Conservation (phyloP, 1,140 invertebrate genomes). For the Atopsyche davidsoni region DNA sequence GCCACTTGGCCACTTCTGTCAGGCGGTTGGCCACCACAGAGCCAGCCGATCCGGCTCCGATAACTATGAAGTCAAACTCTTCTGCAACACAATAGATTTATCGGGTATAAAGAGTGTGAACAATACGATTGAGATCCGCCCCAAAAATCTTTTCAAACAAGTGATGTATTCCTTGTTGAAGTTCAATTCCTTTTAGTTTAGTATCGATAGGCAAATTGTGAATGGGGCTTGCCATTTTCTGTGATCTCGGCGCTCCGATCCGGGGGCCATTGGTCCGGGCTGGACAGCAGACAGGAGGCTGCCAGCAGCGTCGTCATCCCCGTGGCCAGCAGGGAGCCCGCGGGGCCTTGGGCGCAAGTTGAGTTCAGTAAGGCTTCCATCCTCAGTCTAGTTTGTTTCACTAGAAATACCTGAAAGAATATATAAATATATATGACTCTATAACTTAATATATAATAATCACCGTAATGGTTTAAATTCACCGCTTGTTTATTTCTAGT, state of each 20-base stretch:
- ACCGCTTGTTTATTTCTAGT: too few species aligned
- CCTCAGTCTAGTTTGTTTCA: too few species aligned
- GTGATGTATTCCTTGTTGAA: not conserved
- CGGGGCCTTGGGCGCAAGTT: slow-evolving; percentile 29
- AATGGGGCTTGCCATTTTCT: slow-evolving; percentile 30
- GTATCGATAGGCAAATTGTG: slow-evolving; percentile 2
- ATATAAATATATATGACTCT: too few species aligned
- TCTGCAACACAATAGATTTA: slow-evolving; percentile 33
- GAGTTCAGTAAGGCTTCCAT: too few species aligned
- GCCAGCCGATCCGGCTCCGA: slow-evolving; percentile 33
- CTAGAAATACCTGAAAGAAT: too few species aligned
- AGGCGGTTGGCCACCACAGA: slow-evolving; percentile 40
- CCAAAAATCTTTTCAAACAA: not conserved
- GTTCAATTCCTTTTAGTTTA: not conserved
- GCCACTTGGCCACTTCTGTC: slow-evolving; percentile 35
- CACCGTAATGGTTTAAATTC: too few species aligned
- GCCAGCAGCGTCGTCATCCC: slow-evolving; percentile 47
- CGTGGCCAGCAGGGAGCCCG: slow-evolving; percentile 48
- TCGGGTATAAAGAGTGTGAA: not conserved
- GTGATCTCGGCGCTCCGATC: slow-evolving; percentile 49
- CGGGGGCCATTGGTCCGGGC: slow-evolving; percentile 44
- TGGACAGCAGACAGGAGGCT: slow-evolving; percentile 51
- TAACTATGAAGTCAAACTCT: slow-evolving; percentile 28
- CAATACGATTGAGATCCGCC: too few species aligned
- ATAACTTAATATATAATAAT: too few species aligned